Base-by-base conservation (phyloP, 2,113 vertebrate species). In the Emberiza fucata region DNA sequence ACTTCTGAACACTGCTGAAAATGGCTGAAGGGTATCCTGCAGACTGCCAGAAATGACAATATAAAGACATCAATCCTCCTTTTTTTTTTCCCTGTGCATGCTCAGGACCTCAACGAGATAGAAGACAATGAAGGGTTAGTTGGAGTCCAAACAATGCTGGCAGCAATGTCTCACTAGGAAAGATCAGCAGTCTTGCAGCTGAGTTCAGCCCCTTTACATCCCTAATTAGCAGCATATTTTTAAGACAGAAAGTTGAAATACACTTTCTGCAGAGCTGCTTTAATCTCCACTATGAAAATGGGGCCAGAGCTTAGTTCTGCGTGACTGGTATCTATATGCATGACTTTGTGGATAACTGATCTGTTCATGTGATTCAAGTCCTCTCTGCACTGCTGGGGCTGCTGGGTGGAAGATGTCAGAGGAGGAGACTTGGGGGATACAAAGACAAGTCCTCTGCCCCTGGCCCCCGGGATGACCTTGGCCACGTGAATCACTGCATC, bases 121-220 rank as follows among this genome's bases (percentile, higher is more conserved):
- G 92, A 96, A 94, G 91, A 95, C 94, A 96, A 97, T 95, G 92
- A 95, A 96, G 94, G 94, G 93, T 95, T 96, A 96, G 93, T 18
- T 92, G 88, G 83, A 94, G 71, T 84, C 92, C 86, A 90, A 95
- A 96, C 91, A 96, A 95, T 96, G 93, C 95, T 95, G 96, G 94
- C 92, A 94, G 94, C 95, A 95, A 27, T 9, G 66, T 76, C 82
- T 93, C 81, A 27, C 93, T 81, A 92, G 95, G 80, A 94, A 92
- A 68, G 88, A 96, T 88, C 93, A 95, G 92, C 96, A 93, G 80
- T 77, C 88, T 89, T 90, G 89, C 78, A 95, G 92, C 78, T 91
- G 91, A 95, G 87, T 92, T 94, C 94, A 93, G 92, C 79, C 93
- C 92, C 96, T 93, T 93, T 86, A 96, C 86, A 91, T 88, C 84